Base-by-base conservation (phyloP, 2,797 vertebrate genomes). In the Lepus townsendii region DNA sequence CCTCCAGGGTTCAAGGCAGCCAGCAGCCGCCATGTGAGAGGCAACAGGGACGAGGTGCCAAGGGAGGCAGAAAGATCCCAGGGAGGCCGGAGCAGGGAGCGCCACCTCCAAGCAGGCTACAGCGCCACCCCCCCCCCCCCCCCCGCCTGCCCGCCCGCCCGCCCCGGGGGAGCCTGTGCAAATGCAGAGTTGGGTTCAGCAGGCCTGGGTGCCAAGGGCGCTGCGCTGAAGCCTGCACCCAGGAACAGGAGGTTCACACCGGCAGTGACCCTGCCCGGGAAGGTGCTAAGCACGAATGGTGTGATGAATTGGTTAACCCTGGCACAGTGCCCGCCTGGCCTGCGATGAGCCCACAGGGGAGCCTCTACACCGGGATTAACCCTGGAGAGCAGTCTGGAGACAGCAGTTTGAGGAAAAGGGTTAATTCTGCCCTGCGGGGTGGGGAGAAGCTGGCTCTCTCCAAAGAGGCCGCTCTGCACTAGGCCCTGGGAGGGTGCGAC, bases 401-500 rank as follows among this genome's bases (percentile, higher is more conserved):
- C 38, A 69, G 54, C 17, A 79, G 35, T 57, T 16, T 20, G 38
- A 8, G 19, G 68, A 72, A 72, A 73, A 47, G 78, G 32, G 83
- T 52, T 78, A 93, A 96, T n/a, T 66, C 73, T 90, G 66, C 78
- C 42, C 12, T 19, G 38, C 16, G 22, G 0, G 5, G 7, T n/a
- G 26, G 1, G 20, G 38, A 60, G 54, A 42, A 11, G 63, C 12
- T n/a, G 42, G 42, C 35, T 66, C 84, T 90, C 73, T 77, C 73
- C 38, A 32, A 93, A 85, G 57, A 94, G 60, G 62, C 42, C 77
- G 2, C 75, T 91, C 10, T 7, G 84, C 42, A 50, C 50, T 24
- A 47, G 71, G 80, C 30, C 65, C 84, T 42, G 60, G 42, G 76
- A 87, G 82, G 89, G 75, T 83, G 47, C 84, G 82, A 92, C 62